These are phyloP conservation scores for Schrankia costaestrigalis DNA, from an alignment of 2,888 invertebrate species.

Conservation along the genomic window DNA sequence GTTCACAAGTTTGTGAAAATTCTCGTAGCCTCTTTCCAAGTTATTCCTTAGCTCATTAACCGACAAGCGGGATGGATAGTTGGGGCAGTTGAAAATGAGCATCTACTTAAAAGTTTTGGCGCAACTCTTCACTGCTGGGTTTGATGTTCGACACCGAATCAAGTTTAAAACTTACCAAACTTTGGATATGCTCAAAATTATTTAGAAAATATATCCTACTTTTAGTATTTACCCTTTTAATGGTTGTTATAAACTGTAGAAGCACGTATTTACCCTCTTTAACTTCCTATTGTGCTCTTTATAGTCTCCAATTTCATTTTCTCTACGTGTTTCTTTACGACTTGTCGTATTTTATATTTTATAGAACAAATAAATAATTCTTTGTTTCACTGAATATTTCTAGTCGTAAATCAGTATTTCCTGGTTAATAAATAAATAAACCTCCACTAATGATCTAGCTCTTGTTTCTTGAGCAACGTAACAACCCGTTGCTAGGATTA, in stretches of 20 bases:
- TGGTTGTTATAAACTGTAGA: background rate
- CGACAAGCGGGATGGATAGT: slow-evolving; percentile 24
- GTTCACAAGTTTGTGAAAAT: slow-evolving; percentile 8
- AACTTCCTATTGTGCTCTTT: background rate
- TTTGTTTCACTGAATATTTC: no score
- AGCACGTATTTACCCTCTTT: slow-evolving; percentile 1
- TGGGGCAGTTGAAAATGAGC: slow-evolving; percentile 39
- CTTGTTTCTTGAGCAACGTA: background rate
- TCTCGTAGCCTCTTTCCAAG: slow-evolving; percentile 9
- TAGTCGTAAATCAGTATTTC: no score
- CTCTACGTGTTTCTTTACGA: no score
- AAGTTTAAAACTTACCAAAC: slow-evolving; percentile 10
- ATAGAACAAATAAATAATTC: no score
- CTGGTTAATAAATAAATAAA: no score
- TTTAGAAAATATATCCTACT: slow-evolving; percentile 6
- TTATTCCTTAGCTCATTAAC: slow-evolving; percentile 30
- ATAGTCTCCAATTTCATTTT: background rate
- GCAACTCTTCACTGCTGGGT: slow-evolving; percentile 10
- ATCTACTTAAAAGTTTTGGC: slow-evolving; percentile 38
- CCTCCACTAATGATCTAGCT: no score
- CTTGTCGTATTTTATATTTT: no score
- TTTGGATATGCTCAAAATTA: slow-evolving; percentile 13
- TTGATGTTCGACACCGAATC: slow-evolving; percentile 17
- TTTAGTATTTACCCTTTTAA: background rate
- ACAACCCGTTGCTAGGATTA: background rate